Base-by-base conservation (phyloP, 30 jellyfish, hydroid and myxozoan species). In the Aurelia sp. region DNA sequence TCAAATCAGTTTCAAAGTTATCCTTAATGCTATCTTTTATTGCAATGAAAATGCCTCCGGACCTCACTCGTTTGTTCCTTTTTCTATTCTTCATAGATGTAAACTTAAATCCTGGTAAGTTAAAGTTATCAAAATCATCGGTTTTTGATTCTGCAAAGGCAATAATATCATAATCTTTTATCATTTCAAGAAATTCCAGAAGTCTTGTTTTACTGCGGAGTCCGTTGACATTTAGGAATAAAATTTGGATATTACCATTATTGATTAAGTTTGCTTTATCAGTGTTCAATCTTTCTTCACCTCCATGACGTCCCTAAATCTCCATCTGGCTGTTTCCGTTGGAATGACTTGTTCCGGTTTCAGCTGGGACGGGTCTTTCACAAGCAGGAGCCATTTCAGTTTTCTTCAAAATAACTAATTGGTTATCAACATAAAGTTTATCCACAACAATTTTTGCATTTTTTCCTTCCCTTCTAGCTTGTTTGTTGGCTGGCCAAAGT, bases 91-190 rank as follows among this genome's bases (percentile, higher is more conserved):
- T 19, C 71, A 53, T 48, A 21, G 1, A 48, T 33, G 71, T 47
- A 13, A 44, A 12, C 22, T 35, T 73, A 48, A 73, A 73, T 18
- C 85, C 85, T 73, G 75, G 35, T 18, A 48, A 73, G 13, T 73
- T 47, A 12, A 73, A 73, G 13, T 31, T 35, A 27, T 73, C 85
- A 73, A 73, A 73, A 53, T 73, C 85, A 73, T 73, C 85, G 15
- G 85, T 48, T 21, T 73, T 48, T 17, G 71, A 73, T 47, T 73
- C 85, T 18, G 47, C 71, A 20, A 73, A 53, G 16, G 75, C 85
- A 19, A 73, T 47, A 44, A 53, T 73, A n/a, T 44, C 68, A 48
- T 73, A 44, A 1, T 73, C 13, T 8, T 22, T 19, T 16, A 73
- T 73, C 21, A 73, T 12, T n/a, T 73, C 74, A 8, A 19, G 73